Conservation (phyloP, 2,113 vertebrate genomes). For the Melanocharis versteri region DNA sequence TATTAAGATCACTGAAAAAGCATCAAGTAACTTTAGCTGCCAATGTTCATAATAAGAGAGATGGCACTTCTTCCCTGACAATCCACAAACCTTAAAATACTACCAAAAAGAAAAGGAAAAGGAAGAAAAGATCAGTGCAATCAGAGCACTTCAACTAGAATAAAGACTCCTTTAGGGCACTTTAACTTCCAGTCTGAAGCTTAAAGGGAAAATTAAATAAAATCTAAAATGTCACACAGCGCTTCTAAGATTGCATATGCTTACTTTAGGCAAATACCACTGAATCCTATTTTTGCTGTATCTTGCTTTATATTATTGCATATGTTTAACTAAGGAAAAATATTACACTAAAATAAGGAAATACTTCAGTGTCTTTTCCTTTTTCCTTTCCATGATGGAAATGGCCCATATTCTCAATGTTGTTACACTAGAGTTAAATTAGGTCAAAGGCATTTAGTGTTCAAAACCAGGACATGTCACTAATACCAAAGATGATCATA, state of each 20-base stretch:
- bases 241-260: background rate
- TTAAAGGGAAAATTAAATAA: constrained; percentile 9
- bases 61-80: background rate
- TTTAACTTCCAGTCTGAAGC: background rate
- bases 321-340: background rate
- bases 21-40: background rate
- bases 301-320: background rate
- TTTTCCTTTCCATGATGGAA: background rate
- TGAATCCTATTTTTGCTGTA: background rate
- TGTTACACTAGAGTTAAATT: background rate
- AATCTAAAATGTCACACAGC: background rate
- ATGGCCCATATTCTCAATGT: background rate
- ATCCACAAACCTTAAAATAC: background rate
- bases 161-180: background rate
- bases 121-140: background rate
- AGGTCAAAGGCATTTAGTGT: background rate
- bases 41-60: background rate
- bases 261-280: background rate
- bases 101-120: background rate
- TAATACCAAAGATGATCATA: background rate
- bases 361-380: background rate
- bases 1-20: background rate
- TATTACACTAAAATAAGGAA: background rate
- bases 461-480: background rate
- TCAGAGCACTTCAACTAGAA: background rate